A percentile compares a stretch with the other conserved stretches of the same genome.
These are phyloP conservation scores for Omphaloscelis lunosa DNA, from an alignment of 2,888 invertebrate species.

Conservation along the genomic window DNA sequence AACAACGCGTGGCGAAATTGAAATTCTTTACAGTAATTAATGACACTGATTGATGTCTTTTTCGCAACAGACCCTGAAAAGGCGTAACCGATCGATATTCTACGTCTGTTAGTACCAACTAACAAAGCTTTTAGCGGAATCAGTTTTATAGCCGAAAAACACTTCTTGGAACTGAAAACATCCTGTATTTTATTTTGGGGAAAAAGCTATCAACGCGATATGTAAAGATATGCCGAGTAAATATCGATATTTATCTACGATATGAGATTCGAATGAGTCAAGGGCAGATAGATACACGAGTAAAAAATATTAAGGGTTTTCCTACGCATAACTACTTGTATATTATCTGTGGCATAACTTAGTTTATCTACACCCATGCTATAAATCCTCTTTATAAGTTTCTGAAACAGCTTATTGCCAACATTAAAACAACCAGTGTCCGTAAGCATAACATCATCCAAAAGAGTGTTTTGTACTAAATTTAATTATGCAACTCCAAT, in stretches of 20 bases:
- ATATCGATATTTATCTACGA: constrained; percentile 43
- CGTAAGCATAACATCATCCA: too few relatives aligned
- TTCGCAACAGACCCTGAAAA: constrained; percentile 18
- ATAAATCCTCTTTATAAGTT: too few relatives aligned
- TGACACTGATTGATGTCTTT: constrained; percentile 21
- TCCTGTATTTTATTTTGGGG: constrained; percentile 24
- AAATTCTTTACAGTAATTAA: constrained; percentile 7
- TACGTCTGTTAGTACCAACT: background rate
- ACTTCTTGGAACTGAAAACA: background rate
- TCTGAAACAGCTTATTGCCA: too few relatives aligned
- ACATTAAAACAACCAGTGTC: too few relatives aligned
- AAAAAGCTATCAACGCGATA: constrained; percentile 41
- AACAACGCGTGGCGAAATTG: background rate
- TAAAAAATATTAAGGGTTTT: constrained; percentile 4
- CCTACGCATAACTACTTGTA: too few relatives aligned
- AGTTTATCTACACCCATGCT: too few relatives aligned
- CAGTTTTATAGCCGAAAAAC: background rate
- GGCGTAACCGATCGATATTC: constrained; percentile 7
- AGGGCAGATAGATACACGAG: constrained; percentile 22
- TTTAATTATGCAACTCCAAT: too few relatives aligned
- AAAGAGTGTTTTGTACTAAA: too few relatives aligned
- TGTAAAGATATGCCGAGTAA: constrained; percentile 40
- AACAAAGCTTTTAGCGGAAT: background rate
- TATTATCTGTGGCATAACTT: background rate
- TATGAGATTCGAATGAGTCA: constrained; percentile 31